phyloP scores from a whole-genome alignment of 2,113 vertebrate genomes.

The Calonectris borealis region DNA sequence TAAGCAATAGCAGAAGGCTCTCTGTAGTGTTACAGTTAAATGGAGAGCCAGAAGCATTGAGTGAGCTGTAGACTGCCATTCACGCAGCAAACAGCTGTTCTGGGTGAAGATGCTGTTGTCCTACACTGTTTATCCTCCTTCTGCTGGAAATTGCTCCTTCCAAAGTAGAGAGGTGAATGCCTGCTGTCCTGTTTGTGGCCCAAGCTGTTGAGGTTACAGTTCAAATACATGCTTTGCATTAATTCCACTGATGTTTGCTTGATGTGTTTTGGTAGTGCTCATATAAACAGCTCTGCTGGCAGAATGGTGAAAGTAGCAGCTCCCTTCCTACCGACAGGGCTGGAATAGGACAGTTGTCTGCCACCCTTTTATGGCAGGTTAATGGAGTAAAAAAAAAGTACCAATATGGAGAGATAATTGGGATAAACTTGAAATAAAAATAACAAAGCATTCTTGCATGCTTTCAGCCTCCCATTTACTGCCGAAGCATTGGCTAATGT shows the following conservation, averaged over 20 bases:
- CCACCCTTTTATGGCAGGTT: neutral
- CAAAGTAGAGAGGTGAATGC: neutral
- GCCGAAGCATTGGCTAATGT: neutral
- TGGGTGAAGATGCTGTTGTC: neutral
- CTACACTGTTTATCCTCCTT: neutral
- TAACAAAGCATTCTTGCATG: neutral
- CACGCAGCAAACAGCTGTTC: neutral
- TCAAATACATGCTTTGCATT: neutral
- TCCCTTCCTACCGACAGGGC: neutral
- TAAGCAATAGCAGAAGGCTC: neutral
- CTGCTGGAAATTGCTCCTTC: neutral
- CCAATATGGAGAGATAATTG: neutral
- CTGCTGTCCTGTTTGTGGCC: neutral
- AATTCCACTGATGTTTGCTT: neutral
- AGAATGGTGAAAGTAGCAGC: neutral
- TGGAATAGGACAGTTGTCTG: neutral
- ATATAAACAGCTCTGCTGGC: neutral
- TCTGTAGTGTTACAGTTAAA: neutral
- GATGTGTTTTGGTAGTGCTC: neutral
- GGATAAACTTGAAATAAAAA: neutral
- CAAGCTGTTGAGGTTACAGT: fast-evolving
- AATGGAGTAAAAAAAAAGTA: neutral
- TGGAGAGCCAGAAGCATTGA: neutral
- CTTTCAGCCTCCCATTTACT: neutral
- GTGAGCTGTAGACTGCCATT: neutral